Evolutionary conservation across 1,140 invertebrate species (phyloP), one percentile per base, ranked within the genome.

Genomic region (Philopotamus ludificatus): DNA sequence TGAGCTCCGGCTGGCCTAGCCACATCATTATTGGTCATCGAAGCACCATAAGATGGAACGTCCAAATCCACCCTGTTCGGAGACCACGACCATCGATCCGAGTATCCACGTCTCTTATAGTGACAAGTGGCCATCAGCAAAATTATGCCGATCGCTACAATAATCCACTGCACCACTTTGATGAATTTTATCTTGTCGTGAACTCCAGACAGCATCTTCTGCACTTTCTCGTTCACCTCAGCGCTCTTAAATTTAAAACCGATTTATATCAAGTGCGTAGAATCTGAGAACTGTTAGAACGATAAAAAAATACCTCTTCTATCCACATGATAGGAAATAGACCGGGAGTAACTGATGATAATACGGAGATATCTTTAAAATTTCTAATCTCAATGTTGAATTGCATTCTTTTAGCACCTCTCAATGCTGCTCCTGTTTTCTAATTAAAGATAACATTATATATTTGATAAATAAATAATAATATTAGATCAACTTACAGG

Each of bases 291-390:
- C 3, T 1, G 22, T 50, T 20, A 50, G 18, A 18, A 21, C 12
- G 1, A 50, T 12, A 50, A 10, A 20, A 21, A 12, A 42, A 66
- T 73, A 82, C 81, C 77, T 84, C 82, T 71, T 85, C 83, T 20
- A 83, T 72, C 84, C 83, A 85, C 0, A 84, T 41, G 15, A 84
- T 51, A 0, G 83, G 84, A 65, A 84, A 81, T 12, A 84, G 66
- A 12, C 82, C 80, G 8, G 77, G 77, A 3, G 72, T 73, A 0
- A 84, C 78, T 0, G 74, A 73, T 10, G 68, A 70, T 20, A 84
- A 70, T 18, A 79, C 72, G 0, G 77, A 73, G 10, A 79, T 71
- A 0, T 23, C 67, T 0, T 72, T 67, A 3, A 79, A 74, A 23
- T 74, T 73, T 22, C 74, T 72, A 3, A 84, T 62, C 28, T 79